phyloP scores from a whole-genome alignment of 1,140 invertebrate genomes.

The Zaprionus ghesquierei region DNA sequence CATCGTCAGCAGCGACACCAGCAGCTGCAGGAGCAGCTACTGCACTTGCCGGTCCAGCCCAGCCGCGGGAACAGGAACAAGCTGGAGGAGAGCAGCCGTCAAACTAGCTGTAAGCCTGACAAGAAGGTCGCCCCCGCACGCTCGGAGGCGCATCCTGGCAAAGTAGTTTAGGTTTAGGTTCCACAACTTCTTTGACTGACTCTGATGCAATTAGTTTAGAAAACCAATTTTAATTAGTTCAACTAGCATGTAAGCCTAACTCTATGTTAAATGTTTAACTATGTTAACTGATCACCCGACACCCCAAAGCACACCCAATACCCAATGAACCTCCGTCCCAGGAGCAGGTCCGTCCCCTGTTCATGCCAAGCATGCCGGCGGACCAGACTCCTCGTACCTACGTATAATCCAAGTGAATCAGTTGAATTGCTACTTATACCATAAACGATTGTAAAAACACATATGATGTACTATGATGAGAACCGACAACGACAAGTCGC shows the following conservation, averaged over 20 bases:
- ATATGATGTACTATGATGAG: slow-evolving; percentile 27
- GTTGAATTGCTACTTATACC: slow-evolving; percentile 18
- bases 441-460: slow-evolving; percentile 22
- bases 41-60: slow-evolving; percentile 4
- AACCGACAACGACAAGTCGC: slow-evolving; percentile 59
- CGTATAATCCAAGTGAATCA: slow-evolving; percentile 10
- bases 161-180: slow-evolving; percentile 58
- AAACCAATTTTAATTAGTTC: slow-evolving; percentile 62
- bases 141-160: slow-evolving; percentile 50
- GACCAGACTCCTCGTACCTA: not conserved
- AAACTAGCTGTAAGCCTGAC: slow-evolving; percentile 69
- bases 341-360: not conserved
- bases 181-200: slow-evolving; percentile 74
- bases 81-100: slow-evolving; percentile 45
- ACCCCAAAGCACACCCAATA: slow-evolving; percentile 1
- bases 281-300: slow-evolving; percentile 32
- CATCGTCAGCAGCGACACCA: slow-evolving; percentile 23
- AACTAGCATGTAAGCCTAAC: slow-evolving; percentile 43
- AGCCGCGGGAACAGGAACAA: slow-evolving; percentile 22
- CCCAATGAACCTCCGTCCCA: not conserved
- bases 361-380: slow-evolving; percentile 36
- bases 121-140: slow-evolving; percentile 36
- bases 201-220: slow-evolving; percentile 78
- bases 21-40: slow-evolving; percentile 28
- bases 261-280: slow-evolving; percentile 50